Conservation (phyloP, 2,113 vertebrate genomes). For the Eira barbara region DNA sequence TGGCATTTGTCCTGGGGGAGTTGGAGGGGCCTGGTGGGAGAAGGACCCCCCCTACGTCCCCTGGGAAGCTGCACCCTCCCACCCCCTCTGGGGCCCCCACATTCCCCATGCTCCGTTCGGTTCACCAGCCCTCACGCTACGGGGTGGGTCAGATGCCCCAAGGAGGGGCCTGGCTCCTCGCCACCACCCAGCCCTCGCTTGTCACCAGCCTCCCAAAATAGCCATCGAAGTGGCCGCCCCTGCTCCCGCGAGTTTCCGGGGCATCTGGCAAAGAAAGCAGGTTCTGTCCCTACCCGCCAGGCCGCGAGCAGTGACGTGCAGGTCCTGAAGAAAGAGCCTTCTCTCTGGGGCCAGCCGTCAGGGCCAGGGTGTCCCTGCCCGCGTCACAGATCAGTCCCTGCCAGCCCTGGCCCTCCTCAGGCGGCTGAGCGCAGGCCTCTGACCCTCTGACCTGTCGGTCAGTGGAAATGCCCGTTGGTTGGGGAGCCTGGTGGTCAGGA, state of each 20-base stretch:
- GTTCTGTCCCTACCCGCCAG: not conserved
- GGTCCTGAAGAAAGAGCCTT: conserved; percentile 18
- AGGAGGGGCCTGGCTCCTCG: not conserved
- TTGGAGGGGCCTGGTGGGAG: accelerated
- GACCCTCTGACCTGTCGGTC: not conserved
- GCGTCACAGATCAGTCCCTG: not conserved
- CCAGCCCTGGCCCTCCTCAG: not conserved
- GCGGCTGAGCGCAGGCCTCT: not conserved
- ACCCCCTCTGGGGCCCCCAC: no score
- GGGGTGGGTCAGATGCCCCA: not conserved
- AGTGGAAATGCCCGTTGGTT: accelerated
- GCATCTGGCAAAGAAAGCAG: conserved; percentile 16
- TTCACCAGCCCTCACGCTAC: not conserved
- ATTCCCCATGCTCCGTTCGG: not conserved
- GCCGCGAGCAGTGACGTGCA: not conserved
- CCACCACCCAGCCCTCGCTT: not conserved
- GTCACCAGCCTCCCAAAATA: conserved; percentile 47
- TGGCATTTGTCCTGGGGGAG: no score
- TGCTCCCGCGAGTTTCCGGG: not conserved
- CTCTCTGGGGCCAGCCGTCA: not conserved
- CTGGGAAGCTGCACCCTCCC: not conserved
- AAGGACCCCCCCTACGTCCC: not conserved
- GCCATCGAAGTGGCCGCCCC: not conserved
- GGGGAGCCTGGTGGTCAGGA: not conserved
- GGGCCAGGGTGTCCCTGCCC: not conserved